Evolutionary conservation across 2,888 invertebrate species (phyloP).

Genomic region (Anaspis maculata): DNA sequence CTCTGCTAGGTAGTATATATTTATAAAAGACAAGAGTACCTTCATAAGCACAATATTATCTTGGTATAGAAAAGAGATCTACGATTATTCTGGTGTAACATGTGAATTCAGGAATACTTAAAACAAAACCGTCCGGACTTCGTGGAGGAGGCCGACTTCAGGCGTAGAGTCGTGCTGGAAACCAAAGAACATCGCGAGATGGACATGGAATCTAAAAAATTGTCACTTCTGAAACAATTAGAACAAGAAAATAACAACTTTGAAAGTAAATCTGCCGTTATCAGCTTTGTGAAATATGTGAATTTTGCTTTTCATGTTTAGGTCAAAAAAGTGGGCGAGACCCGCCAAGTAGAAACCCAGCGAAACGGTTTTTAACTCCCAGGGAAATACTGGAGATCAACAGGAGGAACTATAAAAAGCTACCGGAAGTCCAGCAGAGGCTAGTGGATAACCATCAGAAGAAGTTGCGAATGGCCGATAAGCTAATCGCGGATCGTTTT

Average conservation of each 20-base stretch:
- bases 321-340: too few relatives aligned
- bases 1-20: too few relatives aligned
- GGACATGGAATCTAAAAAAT: slow-evolving; percentile 41
- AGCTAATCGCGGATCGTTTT: slow-evolving; percentile 67
- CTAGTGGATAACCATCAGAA: slow-evolving; percentile 52
- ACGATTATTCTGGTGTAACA: too few relatives aligned
- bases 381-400: slow-evolving; percentile 54
- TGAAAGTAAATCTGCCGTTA: too few relatives aligned
- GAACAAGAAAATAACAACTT: too few relatives aligned
- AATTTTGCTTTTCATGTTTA: too few relatives aligned
- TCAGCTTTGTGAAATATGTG: too few relatives aligned
- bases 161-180: slow-evolving; percentile 33
- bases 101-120: slow-evolving; percentile 69
- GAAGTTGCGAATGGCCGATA: slow-evolving; percentile 53
- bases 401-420: slow-evolving; percentile 54
- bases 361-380: slow-evolving; percentile 23
- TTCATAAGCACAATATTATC: too few relatives aligned
- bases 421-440: slow-evolving; percentile 65
- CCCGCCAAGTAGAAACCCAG: too few relatives aligned
- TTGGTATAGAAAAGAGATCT: too few relatives aligned
- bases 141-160: slow-evolving; percentile 49
- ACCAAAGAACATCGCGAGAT: slow-evolving; percentile 28
- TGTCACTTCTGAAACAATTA: slow-evolving; percentile 24
- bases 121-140: slow-evolving; percentile 63
- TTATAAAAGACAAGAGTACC: too few relatives aligned